These are phyloP conservation scores for Leptopterna dolabrata DNA, from an alignment of 2,888 invertebrate species.

Conservation along the genomic window DNA sequence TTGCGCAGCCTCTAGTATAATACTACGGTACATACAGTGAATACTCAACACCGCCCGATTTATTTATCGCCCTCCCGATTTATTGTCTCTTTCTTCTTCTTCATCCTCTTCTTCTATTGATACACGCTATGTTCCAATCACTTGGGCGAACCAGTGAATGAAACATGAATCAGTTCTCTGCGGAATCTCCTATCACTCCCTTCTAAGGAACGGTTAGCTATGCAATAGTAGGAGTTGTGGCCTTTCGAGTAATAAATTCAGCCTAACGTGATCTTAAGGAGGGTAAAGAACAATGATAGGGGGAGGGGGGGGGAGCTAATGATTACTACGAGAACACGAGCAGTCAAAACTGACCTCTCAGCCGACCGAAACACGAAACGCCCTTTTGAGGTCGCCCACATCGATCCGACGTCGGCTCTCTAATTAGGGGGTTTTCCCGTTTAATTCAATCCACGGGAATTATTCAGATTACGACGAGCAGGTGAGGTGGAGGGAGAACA, in stretches of 20 bases:
- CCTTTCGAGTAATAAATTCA: not conserved
- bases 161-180: not conserved
- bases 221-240: not conserved
- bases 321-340: constrained; percentile 8
- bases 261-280: not conserved
- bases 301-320: not conserved
- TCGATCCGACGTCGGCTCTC: not conserved
- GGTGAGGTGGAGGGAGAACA: not conserved
- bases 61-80: not conserved
- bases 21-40: too few species aligned
- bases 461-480: not conserved
- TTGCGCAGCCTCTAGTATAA: too few species aligned
- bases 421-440: not conserved
- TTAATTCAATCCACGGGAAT: not conserved
- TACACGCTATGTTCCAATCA: not conserved
- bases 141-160: not conserved
- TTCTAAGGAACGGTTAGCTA: not conserved
- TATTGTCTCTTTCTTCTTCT: not conserved
- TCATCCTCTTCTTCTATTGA: not conserved
- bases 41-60: not conserved
- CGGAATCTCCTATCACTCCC: too few species aligned
- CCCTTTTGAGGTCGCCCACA: not conserved
- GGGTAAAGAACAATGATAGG: not conserved
- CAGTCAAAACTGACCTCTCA: constrained; percentile 11
- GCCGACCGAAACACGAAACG: constrained; percentile 3